Evolutionary conservation across 1,140 invertebrate species (phyloP).

Genomic region (Sitophilus oryzae): DNA sequence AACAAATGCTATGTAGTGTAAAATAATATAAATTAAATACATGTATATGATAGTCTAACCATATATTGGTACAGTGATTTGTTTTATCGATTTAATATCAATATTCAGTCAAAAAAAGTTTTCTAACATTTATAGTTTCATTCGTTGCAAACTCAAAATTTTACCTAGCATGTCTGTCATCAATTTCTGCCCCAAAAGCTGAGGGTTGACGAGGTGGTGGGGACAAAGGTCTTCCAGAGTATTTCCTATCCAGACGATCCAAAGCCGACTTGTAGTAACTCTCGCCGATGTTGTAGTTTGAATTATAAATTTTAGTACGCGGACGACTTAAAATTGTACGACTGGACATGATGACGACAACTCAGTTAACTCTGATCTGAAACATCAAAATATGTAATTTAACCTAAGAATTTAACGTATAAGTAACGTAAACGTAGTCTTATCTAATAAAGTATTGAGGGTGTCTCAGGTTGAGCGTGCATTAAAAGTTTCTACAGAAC

Average conservation of each 20-base stretch:
- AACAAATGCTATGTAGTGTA: too few relatives aligned
- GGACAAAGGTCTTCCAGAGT: constrained; percentile 49
- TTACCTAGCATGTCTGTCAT: constrained; percentile 46
- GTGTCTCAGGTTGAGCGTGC: too few relatives aligned
- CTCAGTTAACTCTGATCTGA: not conserved
- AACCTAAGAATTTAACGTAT: not conserved
- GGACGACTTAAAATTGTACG: constrained; percentile 48
- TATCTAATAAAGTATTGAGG: too few relatives aligned
- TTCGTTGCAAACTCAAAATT: too few relatives aligned
- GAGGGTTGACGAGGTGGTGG: constrained; percentile 42
- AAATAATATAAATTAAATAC: too few relatives aligned
- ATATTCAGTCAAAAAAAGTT: too few relatives aligned
- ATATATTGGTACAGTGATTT: too few relatives aligned
- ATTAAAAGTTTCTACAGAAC: too few relatives aligned
- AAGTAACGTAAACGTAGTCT: too few relatives aligned
- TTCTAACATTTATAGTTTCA: too few relatives aligned
- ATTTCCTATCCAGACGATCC: constrained; percentile 66
- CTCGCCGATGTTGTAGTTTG: constrained; percentile 73
- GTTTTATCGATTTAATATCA: too few relatives aligned
- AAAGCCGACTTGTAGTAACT: constrained; percentile 70
- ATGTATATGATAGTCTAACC: too few relatives aligned
- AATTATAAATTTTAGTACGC: constrained; percentile 69
- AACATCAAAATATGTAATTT: not conserved
- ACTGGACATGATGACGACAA: constrained; percentile 23
- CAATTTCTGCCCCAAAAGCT: constrained; percentile 42